Percentiles rank a stretch among this genome's conserved stretches.
phyloP scores from a whole-genome alignment of 2,797 vertebrate genomes.

The Onychomys torridus region DNA sequence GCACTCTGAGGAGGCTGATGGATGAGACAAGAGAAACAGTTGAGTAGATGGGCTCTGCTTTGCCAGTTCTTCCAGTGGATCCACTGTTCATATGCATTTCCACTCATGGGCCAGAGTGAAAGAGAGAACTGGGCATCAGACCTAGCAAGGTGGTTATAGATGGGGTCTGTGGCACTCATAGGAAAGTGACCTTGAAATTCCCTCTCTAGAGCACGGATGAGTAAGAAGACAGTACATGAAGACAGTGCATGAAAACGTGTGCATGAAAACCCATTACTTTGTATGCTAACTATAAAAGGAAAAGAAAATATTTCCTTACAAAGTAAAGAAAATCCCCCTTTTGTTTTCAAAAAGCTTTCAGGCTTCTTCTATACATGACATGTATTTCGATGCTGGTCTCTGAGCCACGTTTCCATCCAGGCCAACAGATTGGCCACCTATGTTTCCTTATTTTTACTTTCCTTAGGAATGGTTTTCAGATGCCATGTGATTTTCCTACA shows the following conservation, averaged over 20 bases:
- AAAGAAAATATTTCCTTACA: not conserved
- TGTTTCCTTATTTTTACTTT: not conserved
- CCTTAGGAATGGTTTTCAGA: not conserved
- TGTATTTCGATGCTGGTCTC: fast-evolving
- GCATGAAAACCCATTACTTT: not conserved
- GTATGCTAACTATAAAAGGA: not conserved
- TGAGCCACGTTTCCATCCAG: not conserved
- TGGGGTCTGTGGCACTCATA: fast-evolving
- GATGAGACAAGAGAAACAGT: not conserved
- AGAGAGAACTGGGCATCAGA: too few relatives aligned
- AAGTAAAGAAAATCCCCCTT: not conserved
- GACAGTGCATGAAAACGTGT: not conserved
- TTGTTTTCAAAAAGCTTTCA: not conserved
- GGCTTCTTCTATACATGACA: too few relatives aligned
- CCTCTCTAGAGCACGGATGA: too few relatives aligned
- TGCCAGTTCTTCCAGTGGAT: not conserved
- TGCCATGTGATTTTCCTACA: not conserved
- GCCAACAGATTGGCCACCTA: fast-evolving
- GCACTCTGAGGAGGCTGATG: not conserved
- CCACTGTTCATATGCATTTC: not conserved
- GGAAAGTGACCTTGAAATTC: not conserved
- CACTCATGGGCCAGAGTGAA: not conserved
- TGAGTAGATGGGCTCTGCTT: too few relatives aligned
- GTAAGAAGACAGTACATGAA: not conserved
- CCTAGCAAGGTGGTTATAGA: fast-evolving